Evolutionary conservation across 2,888 invertebrate genomes (phyloP).

Genomic region (Rapana venosa): DNA sequence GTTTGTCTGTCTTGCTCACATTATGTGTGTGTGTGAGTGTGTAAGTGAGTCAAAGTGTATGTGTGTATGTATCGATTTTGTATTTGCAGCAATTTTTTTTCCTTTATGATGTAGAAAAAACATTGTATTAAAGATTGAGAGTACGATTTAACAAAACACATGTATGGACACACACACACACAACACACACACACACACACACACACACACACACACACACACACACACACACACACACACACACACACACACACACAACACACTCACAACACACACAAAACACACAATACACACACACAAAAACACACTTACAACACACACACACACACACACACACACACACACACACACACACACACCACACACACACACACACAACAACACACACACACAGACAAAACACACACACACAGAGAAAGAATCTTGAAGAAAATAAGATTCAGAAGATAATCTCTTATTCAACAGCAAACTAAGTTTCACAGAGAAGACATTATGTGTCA

Average conservation of each 20-base stretch:
- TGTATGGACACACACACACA: not conserved
- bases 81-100: too few species aligned
- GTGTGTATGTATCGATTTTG: too few species aligned
- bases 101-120: too few species aligned
- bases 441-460: not conserved
- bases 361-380: slow-evolving; percentile 25
- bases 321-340: not conserved
- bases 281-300: not conserved
- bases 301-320: not conserved
- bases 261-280: too few species aligned
- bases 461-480: not conserved
- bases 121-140: too few species aligned
- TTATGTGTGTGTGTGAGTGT: too few species aligned
- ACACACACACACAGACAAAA: not conserved
- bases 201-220: not conserved
- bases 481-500: not conserved
- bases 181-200: not conserved
- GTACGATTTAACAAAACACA: too few species aligned
- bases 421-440: not conserved
- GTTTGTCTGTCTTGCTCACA: too few species aligned
- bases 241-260: not conserved
- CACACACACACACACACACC: slow-evolving; percentile 8
- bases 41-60: too few species aligned
- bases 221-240: slow-evolving; percentile 18
- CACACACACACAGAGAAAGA: too few species aligned